These are phyloP conservation scores for Mus musculus DNA, from an alignment of 2,113 vertebrate species.

Conservation along the genomic window GRCm39 chr14:104076001-104076500, in stretches of 20 bases:
- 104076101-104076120: neutral
- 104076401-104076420: neutral
- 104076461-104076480: neutral
- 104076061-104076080: neutral
- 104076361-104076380: neutral
- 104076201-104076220: neutral
- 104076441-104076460: neutral
- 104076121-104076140: conserved; percentile 19
- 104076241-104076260: neutral
- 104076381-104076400: neutral
- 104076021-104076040: neutral
- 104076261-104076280: conserved; percentile 25
- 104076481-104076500: conserved; percentile 13
- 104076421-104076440: neutral
- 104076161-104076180: conserved; percentile 15
- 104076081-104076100: neutral
- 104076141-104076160: neutral
- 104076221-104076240: neutral
- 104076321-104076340: neutral
- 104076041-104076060: neutral
- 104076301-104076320: conserved; percentile 6
- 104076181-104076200: neutral
- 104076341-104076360: conserved; percentile 34
- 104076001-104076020: neutral
- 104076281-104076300: neutral